Conservation (phyloP, 1,140 invertebrate genomes). For the Acromyrmex charruanus region DNA sequence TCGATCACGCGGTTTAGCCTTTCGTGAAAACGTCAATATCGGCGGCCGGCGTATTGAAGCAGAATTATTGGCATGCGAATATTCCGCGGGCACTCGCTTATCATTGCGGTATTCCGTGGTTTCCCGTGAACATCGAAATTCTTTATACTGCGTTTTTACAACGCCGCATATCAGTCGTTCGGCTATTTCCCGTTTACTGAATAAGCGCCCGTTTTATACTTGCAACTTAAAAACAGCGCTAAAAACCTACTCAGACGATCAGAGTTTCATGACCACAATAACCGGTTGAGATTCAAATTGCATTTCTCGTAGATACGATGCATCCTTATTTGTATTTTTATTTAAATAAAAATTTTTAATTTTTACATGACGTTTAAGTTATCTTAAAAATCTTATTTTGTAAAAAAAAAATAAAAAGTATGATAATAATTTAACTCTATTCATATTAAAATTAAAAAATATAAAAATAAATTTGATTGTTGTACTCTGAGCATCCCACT, state of each 20-base stretch:
- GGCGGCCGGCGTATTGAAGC: constrained; percentile 64
- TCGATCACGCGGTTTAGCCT: constrained; percentile 74
- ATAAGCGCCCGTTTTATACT: constrained; percentile 6
- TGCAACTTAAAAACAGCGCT: constrained; percentile 3
- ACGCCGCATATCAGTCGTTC: constrained; percentile 3
- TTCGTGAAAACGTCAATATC: constrained; percentile 75
- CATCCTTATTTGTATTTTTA: not conserved
- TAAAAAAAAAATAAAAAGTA: too few species aligned
- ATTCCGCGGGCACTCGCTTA: constrained; percentile 62
- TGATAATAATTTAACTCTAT: too few species aligned
- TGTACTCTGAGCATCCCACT: too few species aligned
- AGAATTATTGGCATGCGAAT: constrained; percentile 73
- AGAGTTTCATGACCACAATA: not conserved
- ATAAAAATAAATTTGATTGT: too few species aligned
- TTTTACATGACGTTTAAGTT: too few species aligned
- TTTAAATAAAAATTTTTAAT: not conserved
- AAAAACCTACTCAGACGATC: constrained; percentile 19
- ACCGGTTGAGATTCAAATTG: not conserved
- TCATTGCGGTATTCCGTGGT: constrained; percentile 67
- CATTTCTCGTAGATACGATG: not conserved
- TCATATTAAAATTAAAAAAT: too few species aligned
- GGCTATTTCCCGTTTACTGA: constrained; percentile 49
- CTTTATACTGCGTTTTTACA: constrained; percentile 35
- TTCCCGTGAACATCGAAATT: constrained; percentile 7
- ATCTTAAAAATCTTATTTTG: too few species aligned